Evolutionary conservation across 2,888 invertebrate genomes (phyloP).

Genomic region (Anthoptus insignis): DNA sequence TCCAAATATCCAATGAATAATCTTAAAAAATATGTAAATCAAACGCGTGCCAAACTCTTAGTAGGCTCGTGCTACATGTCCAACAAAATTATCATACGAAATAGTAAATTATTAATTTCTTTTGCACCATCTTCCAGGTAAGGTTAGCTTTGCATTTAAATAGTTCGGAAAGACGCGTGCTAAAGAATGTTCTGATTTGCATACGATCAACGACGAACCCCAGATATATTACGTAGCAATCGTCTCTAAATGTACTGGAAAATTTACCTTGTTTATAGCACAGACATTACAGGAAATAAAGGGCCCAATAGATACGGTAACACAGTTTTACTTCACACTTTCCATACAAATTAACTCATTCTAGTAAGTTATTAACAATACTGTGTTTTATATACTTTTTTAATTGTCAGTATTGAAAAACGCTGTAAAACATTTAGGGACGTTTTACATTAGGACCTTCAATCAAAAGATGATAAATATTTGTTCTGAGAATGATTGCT

Average conservation of each 20-base stretch:
- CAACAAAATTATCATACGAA: constrained; percentile 79
- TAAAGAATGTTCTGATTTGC: constrained; percentile 59
- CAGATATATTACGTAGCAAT: constrained; percentile 42
- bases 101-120: constrained; percentile 74
- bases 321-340: neutral
- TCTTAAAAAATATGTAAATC: constrained; percentile 26
- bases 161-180: constrained; percentile 72
- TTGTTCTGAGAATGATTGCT: too few species aligned
- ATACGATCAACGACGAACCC: constrained; percentile 60
- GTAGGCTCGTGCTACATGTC: constrained; percentile 64
- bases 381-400: neutral
- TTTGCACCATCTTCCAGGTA: constrained; percentile 74
- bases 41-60: constrained; percentile 59
- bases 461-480: too few species aligned
- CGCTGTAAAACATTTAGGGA: too few species aligned
- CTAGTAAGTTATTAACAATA: neutral
- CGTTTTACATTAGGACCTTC: too few species aligned
- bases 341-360: neutral
- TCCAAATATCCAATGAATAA: neutral
- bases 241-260: constrained; percentile 24
- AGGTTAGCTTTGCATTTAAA: constrained; percentile 75
- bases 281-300: constrained; percentile 6
- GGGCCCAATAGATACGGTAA: constrained; percentile 1
- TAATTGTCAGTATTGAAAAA: neutral
- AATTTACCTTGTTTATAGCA: constrained; percentile 25